A percentile compares a stretch with the other conserved stretches of the same genome.
phyloP scores from a whole-genome alignment of 2,113 vertebrate genomes.

The Megaptera novaeangliae region DNA sequence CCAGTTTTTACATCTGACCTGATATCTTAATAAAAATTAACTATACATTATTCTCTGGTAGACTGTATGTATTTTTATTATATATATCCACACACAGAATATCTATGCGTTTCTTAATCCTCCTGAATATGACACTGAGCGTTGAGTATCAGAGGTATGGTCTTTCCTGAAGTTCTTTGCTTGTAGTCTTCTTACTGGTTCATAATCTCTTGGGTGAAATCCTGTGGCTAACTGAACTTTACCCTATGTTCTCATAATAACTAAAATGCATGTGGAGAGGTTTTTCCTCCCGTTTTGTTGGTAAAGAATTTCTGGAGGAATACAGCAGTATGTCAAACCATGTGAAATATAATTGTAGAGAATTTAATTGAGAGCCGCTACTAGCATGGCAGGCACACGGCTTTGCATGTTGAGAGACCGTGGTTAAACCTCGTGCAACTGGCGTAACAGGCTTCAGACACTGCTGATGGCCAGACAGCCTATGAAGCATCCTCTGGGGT shows the following conservation, averaged over 20 bases:
- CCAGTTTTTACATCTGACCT: neutral
- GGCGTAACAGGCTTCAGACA: neutral
- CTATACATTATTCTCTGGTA: neutral
- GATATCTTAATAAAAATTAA: conserved; percentile 6
- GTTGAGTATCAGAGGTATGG: neutral
- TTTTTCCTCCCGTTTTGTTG: neutral
- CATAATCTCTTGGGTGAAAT: neutral
- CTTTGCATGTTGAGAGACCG: neutral
- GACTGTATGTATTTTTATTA: neutral
- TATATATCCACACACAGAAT: neutral
- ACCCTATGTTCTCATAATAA: neutral
- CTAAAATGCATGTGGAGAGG: neutral
- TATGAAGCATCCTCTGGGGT: neutral
- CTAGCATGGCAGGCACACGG: neutral
- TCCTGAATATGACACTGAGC: neutral
- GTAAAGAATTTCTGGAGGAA: neutral
- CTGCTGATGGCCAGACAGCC: neutral
- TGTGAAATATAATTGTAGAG: neutral
- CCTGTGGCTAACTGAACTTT: neutral
- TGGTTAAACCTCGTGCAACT: neutral
- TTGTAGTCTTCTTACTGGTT: neutral
- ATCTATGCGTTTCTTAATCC: neutral
- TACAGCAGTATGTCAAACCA: neutral
- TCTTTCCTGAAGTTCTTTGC: neutral
- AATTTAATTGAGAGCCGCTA: neutral